Evolutionary conservation across 2,888 invertebrate genomes (phyloP), one percentile per base, ranked within the genome.

Genomic region (Sphinx pinastri): DNA sequence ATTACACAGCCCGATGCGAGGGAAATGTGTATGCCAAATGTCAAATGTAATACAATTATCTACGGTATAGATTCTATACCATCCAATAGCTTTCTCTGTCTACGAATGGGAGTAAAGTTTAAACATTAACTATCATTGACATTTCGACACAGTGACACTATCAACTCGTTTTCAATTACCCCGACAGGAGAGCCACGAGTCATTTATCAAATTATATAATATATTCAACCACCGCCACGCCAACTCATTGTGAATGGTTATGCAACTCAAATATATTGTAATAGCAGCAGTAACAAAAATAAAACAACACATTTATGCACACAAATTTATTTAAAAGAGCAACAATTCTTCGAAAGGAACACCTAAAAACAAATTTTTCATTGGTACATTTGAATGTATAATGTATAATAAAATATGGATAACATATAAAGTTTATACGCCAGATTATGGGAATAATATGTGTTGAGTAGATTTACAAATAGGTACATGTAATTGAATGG

Each of bases 321-420:
- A 77, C 77, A 74, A 76, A 78, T 84, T 81, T 86, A 82, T 80
- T 84, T 74, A 75, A 81, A 81, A 80, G 58, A 38, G 10, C 31
- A 57, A 63, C 25, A 59, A 19, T 49, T 60, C 69, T 57, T 49
- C 49, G 45, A 68, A 52, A 71, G 19, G 58, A 73, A 75, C 75
- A 66, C 45, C 14, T 71, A 75, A 76, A 73, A 75, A 81, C 77
- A 74, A 79, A 84, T 88, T 89, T 91, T 89, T 90, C 90, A 91
- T 89, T 89, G 89, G 88, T 88, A 55, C 54, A 70, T 57, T 55
- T 59, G 49, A 54, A 60, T 59, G 52, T 45, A 60, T 38, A 59
- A 68, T 38, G 8, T 38, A 38, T 38, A 38, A 38, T 67, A 67
- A 25, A 74, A 75, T 75, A 74, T 73, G 76, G 71, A 73, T 72